A percentile compares a stretch with the other conserved stretches of the same genome.
Evolutionary conservation across 2,888 invertebrate genomes (phyloP).

Genomic region (Andrena minutula): DNA sequence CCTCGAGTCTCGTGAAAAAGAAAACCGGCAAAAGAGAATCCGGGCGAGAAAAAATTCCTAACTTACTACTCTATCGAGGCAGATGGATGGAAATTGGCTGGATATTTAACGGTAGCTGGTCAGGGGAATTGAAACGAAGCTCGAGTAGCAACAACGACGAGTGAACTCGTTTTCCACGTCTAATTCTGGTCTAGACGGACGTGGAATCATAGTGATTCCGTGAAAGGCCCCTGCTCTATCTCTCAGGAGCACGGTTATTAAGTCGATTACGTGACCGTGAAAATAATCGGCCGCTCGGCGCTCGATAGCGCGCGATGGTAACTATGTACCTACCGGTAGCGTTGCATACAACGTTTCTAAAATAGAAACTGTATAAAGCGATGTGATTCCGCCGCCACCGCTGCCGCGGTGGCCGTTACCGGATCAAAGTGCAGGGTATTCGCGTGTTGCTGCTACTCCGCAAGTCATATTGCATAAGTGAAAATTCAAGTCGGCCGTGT

Average conservation of each 20-base stretch:
- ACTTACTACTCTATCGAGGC: no score
- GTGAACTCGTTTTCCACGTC: constrained; percentile 9
- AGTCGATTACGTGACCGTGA: constrained; percentile 53
- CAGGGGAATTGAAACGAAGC: no score
- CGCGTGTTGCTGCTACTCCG: constrained; percentile 31
- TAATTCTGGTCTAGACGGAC: background rate
- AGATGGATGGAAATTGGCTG: no score
- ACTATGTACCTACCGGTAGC: constrained; percentile 14
- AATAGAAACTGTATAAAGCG: constrained; percentile 41
- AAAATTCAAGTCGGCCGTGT: constrained; percentile 30
- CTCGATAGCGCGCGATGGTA: constrained; percentile 26
- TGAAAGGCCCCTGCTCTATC: background rate
- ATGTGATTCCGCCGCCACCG: background rate
- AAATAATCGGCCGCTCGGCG: constrained; percentile 36
- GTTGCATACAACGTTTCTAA: constrained; percentile 35
- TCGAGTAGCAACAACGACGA: no score
- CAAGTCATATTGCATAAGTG: constrained; percentile 44
- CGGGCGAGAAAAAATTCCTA: no score
- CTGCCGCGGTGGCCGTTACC: constrained; percentile 24
- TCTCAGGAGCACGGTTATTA: constrained; percentile 31
- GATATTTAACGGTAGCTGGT: no score
- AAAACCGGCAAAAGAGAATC: no score
- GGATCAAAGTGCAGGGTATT: constrained; percentile 50
- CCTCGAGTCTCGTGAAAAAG: no score
- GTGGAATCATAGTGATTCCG: constrained; percentile 10